Conservation (phyloP, 2,888 invertebrate species). For the Ochlodes sylvanus region DNA sequence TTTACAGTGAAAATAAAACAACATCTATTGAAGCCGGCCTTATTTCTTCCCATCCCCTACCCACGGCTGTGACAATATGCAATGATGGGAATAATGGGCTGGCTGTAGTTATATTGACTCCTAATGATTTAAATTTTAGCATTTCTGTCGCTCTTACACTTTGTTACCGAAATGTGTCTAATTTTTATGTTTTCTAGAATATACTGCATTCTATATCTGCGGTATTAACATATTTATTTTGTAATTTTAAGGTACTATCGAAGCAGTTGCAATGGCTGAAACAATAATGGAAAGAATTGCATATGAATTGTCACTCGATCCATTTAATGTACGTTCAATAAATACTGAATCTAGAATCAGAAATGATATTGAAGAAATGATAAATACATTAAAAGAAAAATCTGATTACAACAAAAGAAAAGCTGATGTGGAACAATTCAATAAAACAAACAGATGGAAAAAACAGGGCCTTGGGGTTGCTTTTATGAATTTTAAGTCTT, state of each 20-base stretch:
- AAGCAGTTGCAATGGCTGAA: constrained; percentile 84
- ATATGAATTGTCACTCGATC: constrained; percentile 77
- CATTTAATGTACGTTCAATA: constrained; percentile 78
- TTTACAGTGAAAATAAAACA: no score
- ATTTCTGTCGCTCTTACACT: no score
- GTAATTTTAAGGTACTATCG: constrained; percentile 70
- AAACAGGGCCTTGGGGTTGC: constrained; percentile 87
- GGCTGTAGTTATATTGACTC: no score
- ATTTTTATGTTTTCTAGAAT: no score
- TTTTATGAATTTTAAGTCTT: constrained; percentile 85
- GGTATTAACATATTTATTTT: background rate
- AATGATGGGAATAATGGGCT: no score
- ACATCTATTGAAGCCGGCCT: no score
- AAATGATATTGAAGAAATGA: constrained; percentile 67
- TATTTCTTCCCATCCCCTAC: no score
- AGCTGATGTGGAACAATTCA: constrained; percentile 78
- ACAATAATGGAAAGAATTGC: constrained; percentile 87
- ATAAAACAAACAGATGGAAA: constrained; percentile 88
- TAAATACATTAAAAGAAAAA: constrained; percentile 78
- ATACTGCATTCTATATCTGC: no score
- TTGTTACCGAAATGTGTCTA: no score
- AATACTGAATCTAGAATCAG: constrained; percentile 70
- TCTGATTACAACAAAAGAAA: constrained; percentile 80
- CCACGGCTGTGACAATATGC: no score
- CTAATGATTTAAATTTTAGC: no score